phyloP scores from a whole-genome alignment of 2,113 vertebrate species.

The Setophaga coronata region DNA sequence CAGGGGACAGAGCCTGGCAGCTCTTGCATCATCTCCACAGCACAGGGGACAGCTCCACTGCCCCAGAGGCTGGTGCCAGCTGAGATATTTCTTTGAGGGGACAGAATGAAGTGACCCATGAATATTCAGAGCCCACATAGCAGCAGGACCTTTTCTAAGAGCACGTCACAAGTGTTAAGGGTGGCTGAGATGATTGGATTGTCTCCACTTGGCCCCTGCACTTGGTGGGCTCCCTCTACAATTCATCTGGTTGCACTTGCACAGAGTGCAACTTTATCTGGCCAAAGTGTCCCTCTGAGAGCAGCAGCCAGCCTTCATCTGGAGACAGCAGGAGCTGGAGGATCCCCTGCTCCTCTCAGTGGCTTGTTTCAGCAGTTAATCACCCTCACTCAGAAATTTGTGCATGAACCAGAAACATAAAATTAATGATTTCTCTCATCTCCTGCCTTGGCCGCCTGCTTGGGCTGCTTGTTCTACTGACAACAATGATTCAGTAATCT shows the following conservation, averaged over 20 bases:
- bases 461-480: slow-evolving; percentile 7
- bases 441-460: slow-evolving; percentile 5
- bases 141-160: neutral
- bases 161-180: neutral
- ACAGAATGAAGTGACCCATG: neutral
- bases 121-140: neutral
- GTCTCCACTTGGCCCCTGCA: neutral
- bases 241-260: neutral
- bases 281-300: neutral
- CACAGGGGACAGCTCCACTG: neutral
- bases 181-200: neutral
- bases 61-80: neutral
- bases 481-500: slow-evolving; percentile 17
- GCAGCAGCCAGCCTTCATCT: neutral
- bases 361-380: neutral
- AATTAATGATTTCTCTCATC: slow-evolving; percentile 29
- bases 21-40: neutral
- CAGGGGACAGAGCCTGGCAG: neutral
- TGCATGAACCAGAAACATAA: neutral
- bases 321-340: neutral
- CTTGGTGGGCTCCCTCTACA: neutral
- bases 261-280: neutral
- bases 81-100: neutral
- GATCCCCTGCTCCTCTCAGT: neutral
- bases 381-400: neutral